Conservation (phyloP, 2,888 invertebrate genomes). For the Sphaeridia pumilis region DNA sequence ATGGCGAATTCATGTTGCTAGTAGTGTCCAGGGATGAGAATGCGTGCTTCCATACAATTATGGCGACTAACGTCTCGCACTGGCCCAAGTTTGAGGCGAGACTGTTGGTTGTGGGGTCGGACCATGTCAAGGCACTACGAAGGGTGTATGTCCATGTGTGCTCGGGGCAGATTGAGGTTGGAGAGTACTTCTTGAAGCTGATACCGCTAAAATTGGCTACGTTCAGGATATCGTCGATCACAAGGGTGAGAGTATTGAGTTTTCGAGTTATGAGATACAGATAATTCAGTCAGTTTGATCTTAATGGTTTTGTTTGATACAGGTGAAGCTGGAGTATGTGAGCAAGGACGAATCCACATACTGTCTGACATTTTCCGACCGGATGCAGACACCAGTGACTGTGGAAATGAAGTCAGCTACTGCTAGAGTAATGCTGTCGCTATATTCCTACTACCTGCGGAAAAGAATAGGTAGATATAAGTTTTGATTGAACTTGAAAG, state of each 20-base stretch:
- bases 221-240: constrained; percentile 83
- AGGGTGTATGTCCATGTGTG: constrained; percentile 81
- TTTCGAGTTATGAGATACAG: no score
- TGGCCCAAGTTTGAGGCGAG: constrained; percentile 63
- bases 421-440: constrained; percentile 78
- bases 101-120: constrained; percentile 51
- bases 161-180: constrained; percentile 78
- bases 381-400: constrained; percentile 73
- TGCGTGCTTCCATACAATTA: not conserved
- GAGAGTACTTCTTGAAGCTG: constrained; percentile 82
- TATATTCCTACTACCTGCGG: constrained; percentile 75
- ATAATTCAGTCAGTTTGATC: no score
- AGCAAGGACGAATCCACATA: constrained; percentile 46
- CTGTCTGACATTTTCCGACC: constrained; percentile 75
- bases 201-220: constrained; percentile 82
- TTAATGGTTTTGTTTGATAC: not conserved
- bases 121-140: constrained; percentile 58
- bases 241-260: constrained; percentile 58
- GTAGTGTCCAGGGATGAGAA: constrained; percentile 56
- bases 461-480: constrained; percentile 61
- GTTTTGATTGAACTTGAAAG: not conserved
- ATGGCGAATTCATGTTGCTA: constrained; percentile 84
- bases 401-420: constrained; percentile 52
- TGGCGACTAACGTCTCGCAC: constrained; percentile 3
- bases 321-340: constrained; percentile 28